A percentile compares a stretch with the other conserved stretches of the same genome.
These are phyloP conservation scores for Silurus glanis DNA, from an alignment of 2,113 vertebrate species.

Conservation along the genomic window DNA sequence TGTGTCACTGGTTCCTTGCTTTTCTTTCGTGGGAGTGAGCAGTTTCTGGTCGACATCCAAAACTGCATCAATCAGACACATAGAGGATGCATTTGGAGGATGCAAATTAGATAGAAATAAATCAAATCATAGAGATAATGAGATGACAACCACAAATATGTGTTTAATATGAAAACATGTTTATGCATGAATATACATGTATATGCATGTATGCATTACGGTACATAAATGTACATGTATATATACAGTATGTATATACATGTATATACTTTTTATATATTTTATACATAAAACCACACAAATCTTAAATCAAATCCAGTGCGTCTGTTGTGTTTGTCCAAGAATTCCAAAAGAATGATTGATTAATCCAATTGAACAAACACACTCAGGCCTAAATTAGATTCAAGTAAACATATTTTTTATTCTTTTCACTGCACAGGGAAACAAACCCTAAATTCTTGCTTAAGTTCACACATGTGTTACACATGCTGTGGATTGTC, in stretches of 20 bases:
- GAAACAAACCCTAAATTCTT: constrained; percentile 8
- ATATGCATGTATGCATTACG: too few relatives aligned
- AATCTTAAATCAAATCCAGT: not conserved
- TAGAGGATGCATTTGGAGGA: not conserved
- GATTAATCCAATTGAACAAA: constrained; percentile 1
- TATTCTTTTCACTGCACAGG: not conserved
- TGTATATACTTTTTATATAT: not conserved
- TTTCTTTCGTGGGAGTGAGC: not conserved
- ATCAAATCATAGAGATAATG: constrained; percentile 40
- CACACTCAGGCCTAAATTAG: not conserved
- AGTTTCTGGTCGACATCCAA: constrained; percentile 15
- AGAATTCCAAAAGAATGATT: not conserved
- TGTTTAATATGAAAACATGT: too few relatives aligned
- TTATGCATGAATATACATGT: too few relatives aligned
- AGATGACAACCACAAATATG: not conserved
- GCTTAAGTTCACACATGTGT: constrained; percentile 9
- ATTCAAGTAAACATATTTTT: constrained; percentile 5
- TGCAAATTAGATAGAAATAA: constrained; percentile 49
- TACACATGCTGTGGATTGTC: constrained; percentile 23
- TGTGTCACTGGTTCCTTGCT: constrained; percentile 19
- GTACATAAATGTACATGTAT: too few relatives aligned
- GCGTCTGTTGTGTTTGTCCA: not conserved
- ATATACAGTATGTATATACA: too few relatives aligned
- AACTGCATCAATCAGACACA: constrained; percentile 55
- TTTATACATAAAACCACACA: not conserved